Evolutionary conservation across 2,797 vertebrate species (phyloP).

Genomic region (Cirrhinus mrigala): DNA sequence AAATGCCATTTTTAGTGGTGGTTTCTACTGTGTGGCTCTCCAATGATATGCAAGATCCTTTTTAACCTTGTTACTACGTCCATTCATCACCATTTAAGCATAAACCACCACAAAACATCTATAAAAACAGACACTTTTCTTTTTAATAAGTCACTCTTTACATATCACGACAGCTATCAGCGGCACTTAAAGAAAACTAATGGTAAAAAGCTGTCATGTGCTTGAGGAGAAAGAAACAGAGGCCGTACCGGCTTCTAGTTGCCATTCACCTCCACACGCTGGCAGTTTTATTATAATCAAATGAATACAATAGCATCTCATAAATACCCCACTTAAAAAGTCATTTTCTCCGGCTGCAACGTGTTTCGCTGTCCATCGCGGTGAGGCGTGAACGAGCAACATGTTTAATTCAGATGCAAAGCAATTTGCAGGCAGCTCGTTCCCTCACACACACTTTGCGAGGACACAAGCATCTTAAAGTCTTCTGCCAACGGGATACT

Average conservation of each 20-base stretch:
- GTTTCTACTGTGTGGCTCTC: not conserved
- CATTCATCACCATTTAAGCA: not conserved
- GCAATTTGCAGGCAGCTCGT: constrained; percentile 68
- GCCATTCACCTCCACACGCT: constrained; percentile 74
- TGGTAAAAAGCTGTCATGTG: constrained; percentile 71
- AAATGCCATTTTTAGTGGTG: constrained; percentile 78
- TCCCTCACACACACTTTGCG: constrained; percentile 34
- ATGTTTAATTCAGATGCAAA: constrained; percentile 79
- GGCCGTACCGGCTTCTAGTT: constrained; percentile 76
- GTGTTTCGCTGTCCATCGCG: constrained; percentile 76
- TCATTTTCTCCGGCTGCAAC: constrained; percentile 76
- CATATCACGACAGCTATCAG: constrained; percentile 70
- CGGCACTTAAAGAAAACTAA: constrained; percentile 75
- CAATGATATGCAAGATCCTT: not conserved
- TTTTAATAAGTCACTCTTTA: constrained; percentile 51
- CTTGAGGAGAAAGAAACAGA: constrained; percentile 67
- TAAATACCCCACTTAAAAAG: constrained; percentile 84
- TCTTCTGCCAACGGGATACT: constrained; percentile 22
- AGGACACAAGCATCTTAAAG: constrained; percentile 21
- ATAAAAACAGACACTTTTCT: not conserved
- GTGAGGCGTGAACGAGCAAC: constrained; percentile 71
- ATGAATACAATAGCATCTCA: constrained; percentile 80
- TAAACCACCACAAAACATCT: not conserved
- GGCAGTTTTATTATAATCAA: constrained; percentile 84
- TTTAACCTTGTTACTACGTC: not conserved